Evolutionary conservation across 2,888 invertebrate genomes (phyloP), one percentile per base, ranked within the genome.

Genomic region (Aplocera efformata): DNA sequence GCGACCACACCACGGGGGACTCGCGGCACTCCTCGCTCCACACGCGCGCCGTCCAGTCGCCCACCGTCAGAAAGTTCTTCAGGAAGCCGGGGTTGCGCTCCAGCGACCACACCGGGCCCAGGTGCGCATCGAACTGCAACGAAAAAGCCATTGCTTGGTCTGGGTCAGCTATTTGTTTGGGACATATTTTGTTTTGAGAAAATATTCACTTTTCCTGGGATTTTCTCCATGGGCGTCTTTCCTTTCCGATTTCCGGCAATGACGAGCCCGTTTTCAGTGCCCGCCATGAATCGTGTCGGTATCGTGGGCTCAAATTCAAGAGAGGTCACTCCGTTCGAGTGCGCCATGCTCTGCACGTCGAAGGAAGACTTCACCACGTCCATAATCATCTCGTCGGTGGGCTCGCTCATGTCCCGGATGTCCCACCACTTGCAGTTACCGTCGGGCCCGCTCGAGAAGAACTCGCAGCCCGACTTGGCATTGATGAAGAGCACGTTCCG

Each of bases 1-100:
- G 90, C 7, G 97, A 95, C 96, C 96, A 97, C 72, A 97, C 91
- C 29, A 98, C 94, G 5, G 96, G 91, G 28, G 96, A 96, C 71
- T 98, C 98, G 44, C 92, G 91, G 67, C 97, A 96, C 68, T 98
- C 98, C 78, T 98, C 98, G 1, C 96, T 95, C 97, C 97, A 98
- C 56, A 98, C 93, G 56, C 94, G 90, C 0, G 95, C 94, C 27
- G 95, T 95, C 96, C 97, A 98, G 78, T 98, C 98, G 1, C 98
- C 98, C 27, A 98, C 93, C 0, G 96, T 95, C 42, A 98, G 84
- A 77, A 98, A 98, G 75, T 97, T 97, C 80, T 98, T 98, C 1
- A 96, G 91, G 80, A 97, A 97, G 17, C 93, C 94, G 0, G 98
- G 96, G 85, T 98, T 98, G 47, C 98, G 91, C 66, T 96, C 94